A percentile compares a stretch with the other conserved stretches of the same genome.
phyloP scores from a whole-genome alignment of 2,888 invertebrate genomes.

The Disparrhopalites patrizii region DNA sequence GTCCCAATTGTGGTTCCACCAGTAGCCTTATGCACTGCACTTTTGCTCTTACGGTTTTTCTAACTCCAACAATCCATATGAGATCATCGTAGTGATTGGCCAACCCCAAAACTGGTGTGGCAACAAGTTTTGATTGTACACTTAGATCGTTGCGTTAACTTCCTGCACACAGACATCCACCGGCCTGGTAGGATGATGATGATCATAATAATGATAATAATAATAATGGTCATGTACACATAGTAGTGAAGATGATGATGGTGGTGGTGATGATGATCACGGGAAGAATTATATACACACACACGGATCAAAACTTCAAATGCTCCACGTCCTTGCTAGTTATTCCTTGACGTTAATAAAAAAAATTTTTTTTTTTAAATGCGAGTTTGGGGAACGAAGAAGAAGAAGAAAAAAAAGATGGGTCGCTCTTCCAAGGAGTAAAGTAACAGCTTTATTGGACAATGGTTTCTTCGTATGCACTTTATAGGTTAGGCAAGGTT shows the following conservation, averaged over 20 bases:
- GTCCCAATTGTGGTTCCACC: slow-evolving; percentile 16
- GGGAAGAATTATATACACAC: no score
- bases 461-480: slow-evolving; percentile 8
- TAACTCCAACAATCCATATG: slow-evolving; percentile 20
- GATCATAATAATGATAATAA: no score
- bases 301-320: no score
- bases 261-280: no score
- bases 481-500: background rate
- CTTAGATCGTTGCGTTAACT: background rate
- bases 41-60: slow-evolving; percentile 40
- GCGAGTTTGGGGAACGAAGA: background rate
- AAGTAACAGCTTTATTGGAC: background rate
- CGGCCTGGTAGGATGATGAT: background rate
- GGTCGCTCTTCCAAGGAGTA: background rate
- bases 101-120: slow-evolving; percentile 28
- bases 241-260: no score
- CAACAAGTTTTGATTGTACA: slow-evolving; percentile 23
- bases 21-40: slow-evolving; percentile 28
- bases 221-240: no score
- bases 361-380: background rate
- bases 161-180: slow-evolving; percentile 7
- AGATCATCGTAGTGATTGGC: slow-evolving; percentile 20
- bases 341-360: background rate
- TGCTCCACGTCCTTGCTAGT: slow-evolving; percentile 13
- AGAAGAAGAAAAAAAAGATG: background rate